phyloP scores from a whole-genome alignment of 2,888 invertebrate genomes.

The Epirrita christyi region DNA sequence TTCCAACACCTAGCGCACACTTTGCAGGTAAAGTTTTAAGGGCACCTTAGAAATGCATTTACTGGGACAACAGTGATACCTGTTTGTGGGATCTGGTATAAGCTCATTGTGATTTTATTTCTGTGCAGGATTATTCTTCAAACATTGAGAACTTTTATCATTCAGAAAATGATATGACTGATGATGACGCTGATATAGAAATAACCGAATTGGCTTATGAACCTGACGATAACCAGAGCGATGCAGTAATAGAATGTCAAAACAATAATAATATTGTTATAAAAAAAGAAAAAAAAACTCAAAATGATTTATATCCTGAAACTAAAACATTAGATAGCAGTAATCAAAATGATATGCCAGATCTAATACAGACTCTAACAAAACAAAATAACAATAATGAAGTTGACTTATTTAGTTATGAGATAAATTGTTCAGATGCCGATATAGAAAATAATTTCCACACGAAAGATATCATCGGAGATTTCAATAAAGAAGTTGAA shows the following conservation, averaged over 20 bases:
- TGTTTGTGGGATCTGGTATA: constrained; percentile 1
- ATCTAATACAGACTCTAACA: constrained; percentile 73
- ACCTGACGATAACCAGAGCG: constrained; percentile 52
- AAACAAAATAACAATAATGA: constrained; percentile 69
- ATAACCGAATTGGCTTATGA: constrained; percentile 63
- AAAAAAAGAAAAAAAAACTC: constrained; percentile 32
- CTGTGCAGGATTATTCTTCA: constrained; percentile 75
- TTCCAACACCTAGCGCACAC: constrained; percentile 93
- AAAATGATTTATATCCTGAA: constrained; percentile 43
- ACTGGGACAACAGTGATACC: constrained; percentile 17
- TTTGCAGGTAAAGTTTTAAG: constrained; percentile 74
- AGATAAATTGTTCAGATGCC: constrained; percentile 64
- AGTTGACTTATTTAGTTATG: constrained; percentile 51
- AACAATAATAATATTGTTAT: constrained; percentile 77
- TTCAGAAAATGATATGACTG: constrained; percentile 82
- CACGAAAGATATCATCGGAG: constrained; percentile 81
- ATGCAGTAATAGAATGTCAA: constrained; percentile 49
- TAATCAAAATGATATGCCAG: constrained; percentile 68
- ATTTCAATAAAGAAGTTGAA: constrained; percentile 86
- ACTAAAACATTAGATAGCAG: constrained; percentile 51
- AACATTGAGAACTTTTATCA: constrained; percentile 78
- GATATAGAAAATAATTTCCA: constrained; percentile 80
- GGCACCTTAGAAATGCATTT: constrained; percentile 54
- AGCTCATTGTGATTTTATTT: constrained; percentile 3
- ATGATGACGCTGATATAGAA: constrained; percentile 78